Conservation (phyloP, 1,140 invertebrate species). For the Rhagoletis zephyria region DNA sequence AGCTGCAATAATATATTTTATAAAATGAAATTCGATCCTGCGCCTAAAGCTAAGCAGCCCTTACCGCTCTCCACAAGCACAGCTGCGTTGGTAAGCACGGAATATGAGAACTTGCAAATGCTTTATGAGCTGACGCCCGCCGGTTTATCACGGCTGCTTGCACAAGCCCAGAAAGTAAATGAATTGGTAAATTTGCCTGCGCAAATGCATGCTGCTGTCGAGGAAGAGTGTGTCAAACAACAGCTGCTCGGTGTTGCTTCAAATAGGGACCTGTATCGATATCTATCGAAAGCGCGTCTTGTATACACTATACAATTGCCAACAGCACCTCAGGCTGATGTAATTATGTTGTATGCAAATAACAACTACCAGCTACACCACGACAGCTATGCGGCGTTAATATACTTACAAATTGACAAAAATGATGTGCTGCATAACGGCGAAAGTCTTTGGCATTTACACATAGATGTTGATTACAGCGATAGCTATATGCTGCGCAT, state of each 20-base stretch:
- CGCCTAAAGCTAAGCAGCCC: not conserved
- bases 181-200: slow-evolving; percentile 59
- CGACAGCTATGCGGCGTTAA: slow-evolving; percentile 57
- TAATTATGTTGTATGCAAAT: slow-evolving; percentile 55
- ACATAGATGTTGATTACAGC: slow-evolving; percentile 54
- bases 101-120: slow-evolving; percentile 21
- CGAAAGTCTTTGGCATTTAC: slow-evolving; percentile 61
- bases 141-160: slow-evolving; percentile 57
- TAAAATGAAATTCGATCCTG: slow-evolving; percentile 60
- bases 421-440: slow-evolving; percentile 23
- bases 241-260: slow-evolving; percentile 62
- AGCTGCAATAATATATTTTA: slow-evolving; percentile 70
- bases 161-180: slow-evolving; percentile 58
- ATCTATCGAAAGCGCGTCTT: slow-evolving; percentile 52
- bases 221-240: slow-evolving; percentile 63
- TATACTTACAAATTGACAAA: slow-evolving; percentile 56
- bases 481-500: slow-evolving; percentile 57
- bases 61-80: not conserved
- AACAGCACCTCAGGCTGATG: not conserved
- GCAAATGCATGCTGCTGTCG: slow-evolving; percentile 58
- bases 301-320: slow-evolving; percentile 61
- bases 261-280: slow-evolving; percentile 41
- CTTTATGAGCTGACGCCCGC: slow-evolving; percentile 58
- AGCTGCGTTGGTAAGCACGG: not conserved
- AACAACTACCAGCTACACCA: slow-evolving; percentile 12